phyloP scores from a whole-genome alignment of 2,113 vertebrate genomes.

The Corynorhinus townsendii region DNA sequence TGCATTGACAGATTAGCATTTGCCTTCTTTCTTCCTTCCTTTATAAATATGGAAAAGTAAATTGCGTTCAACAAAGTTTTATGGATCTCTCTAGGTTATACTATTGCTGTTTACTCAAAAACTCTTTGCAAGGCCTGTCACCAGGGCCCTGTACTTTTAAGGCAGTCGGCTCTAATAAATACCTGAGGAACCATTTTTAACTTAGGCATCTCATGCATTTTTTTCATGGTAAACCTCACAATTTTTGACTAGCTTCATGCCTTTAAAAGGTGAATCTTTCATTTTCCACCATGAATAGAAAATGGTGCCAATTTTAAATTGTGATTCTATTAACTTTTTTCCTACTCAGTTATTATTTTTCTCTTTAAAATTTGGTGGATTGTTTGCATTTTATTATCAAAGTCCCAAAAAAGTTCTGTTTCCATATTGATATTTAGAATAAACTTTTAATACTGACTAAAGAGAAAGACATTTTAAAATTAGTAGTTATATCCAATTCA shows the following conservation, averaged over 20 bases:
- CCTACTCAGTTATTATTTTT: neutral
- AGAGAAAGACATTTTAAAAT: conserved; percentile 8
- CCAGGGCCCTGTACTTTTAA: neutral
- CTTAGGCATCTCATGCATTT: neutral
- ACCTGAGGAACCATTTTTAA: neutral
- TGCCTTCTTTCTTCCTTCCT: neutral
- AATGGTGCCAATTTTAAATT: conserved; percentile 3
- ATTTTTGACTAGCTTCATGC: neutral
- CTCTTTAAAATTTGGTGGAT: neutral
- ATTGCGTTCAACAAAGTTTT: neutral
- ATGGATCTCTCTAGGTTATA: neutral
- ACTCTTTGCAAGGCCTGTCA: neutral
- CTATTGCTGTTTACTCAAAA: neutral
- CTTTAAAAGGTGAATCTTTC: neutral
- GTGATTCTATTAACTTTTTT: neutral
- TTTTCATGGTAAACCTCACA: neutral
- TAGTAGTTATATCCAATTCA: conserved; percentile 22
- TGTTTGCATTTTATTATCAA: conserved; percentile 32
- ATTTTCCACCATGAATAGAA: neutral
- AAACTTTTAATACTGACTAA: conserved; percentile 49
- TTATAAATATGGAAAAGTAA: neutral
- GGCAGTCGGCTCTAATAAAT: neutral
- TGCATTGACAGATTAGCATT: neutral
- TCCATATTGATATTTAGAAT: conserved; percentile 39
- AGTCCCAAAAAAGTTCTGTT: neutral